Base-by-base conservation (phyloP, 2,113 vertebrate genomes). In the Lamprologus speciosus region DNA sequence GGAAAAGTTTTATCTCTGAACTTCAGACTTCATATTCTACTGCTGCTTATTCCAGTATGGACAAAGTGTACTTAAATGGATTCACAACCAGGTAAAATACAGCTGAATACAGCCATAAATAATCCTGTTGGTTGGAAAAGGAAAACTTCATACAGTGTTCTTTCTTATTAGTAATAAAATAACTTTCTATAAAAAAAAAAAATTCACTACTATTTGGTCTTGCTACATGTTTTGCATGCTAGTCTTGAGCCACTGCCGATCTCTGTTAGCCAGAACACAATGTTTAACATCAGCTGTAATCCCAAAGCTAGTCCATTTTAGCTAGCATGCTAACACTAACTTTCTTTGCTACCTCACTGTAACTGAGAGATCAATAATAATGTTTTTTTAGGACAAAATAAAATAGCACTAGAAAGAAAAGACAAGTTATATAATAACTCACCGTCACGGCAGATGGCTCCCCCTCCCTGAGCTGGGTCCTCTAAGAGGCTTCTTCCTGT, bases 311-410 rank as follows among this genome's bases (percentile, higher is more conserved):
- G 11, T 70, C 63, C 63, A 23, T 40, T 70, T 9, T 70, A 42
- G n/a, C n/a, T 21, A 40, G 63, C 35, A 70, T 42, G 35, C 63
- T 70, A 42, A 70, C n/a, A 42, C 35, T 23, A 42, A 42, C 65
- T 42, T 70, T 23, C 12, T 70, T 42, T 70, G 65, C 35, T 70
- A 42, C 65, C 3, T 42, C n/a, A 40, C 35, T 9, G 35, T 42
- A 70, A 40, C 21, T 70, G 63, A 40, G n/a, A 40, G 37, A 23
- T 42, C n/a, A 70, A 23, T 16, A 70, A 40, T 4, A 65, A n/a
- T 65, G 0, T 0, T 9, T 1, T 42, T 21, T 45, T 23, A 21
- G 21, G 1, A 1, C 21, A 26, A 73, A 73, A 45, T 73, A 42
- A 42, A 70, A 70, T 42, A 0, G 12, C 37, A 26, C 13, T 42